Conservation (phyloP, 2,888 invertebrate genomes). For the Yponomeuta plumbellus region DNA sequence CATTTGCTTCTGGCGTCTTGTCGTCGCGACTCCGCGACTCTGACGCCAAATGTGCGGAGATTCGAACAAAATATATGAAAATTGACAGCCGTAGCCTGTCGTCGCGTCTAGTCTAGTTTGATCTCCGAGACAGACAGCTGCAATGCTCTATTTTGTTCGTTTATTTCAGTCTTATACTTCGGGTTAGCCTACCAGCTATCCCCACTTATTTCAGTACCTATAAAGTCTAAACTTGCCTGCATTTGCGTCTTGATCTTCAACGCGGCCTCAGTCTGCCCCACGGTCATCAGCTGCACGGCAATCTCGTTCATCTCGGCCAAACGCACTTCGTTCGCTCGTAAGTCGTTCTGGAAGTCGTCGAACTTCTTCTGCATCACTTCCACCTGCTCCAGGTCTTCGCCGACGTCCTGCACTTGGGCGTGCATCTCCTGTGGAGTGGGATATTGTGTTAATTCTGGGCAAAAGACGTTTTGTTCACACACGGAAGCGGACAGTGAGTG, state of each 20-base stretch:
- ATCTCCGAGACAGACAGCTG: too few species aligned
- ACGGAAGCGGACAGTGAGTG: too few species aligned
- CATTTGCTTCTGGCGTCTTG: too few species aligned
- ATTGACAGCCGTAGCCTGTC: too few species aligned
- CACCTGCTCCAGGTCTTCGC: slow-evolving; percentile 98
- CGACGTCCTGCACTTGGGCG: slow-evolving; percentile 97
- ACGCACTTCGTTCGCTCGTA: slow-evolving; percentile 98
- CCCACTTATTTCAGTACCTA: too few species aligned
- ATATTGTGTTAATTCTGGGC: background rate
- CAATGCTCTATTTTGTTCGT: too few species aligned
- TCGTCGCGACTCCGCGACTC: too few species aligned
- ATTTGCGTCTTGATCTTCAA: slow-evolving; percentile 99
- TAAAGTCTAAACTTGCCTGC: slow-evolving; percentile 72
- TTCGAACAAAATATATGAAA: too few species aligned
- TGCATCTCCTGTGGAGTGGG: slow-evolving; percentile 84
- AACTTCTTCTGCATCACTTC: slow-evolving; percentile 99
- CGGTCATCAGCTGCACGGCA: slow-evolving; percentile 96
- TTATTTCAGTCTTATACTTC: too few species aligned
- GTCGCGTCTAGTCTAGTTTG: too few species aligned
- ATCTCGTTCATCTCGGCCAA: slow-evolving; percentile 99
- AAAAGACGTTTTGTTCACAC: background rate
- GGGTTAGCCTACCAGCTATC: too few species aligned
- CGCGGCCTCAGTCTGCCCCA: slow-evolving; percentile 99
- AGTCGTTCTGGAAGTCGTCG: slow-evolving; percentile 98
- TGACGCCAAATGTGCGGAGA: too few species aligned